phyloP scores from a whole-genome alignment of 2,888 invertebrate species.

The Chymomyza caudatula region DNA sequence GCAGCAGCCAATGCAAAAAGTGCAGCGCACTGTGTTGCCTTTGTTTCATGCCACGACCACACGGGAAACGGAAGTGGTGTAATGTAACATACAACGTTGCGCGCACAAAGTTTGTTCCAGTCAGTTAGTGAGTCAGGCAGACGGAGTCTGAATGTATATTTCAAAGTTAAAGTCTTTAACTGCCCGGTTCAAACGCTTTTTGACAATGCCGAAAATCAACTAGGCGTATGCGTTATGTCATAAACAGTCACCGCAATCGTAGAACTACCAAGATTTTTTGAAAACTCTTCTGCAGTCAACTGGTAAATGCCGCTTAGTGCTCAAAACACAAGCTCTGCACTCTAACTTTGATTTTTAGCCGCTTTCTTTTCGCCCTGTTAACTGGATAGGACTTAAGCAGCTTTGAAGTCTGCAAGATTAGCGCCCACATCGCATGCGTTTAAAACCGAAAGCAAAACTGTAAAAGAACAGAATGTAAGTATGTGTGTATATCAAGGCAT shows the following conservation, averaged over 20 bases:
- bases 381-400: constrained; percentile 68
- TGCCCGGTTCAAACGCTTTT: background rate
- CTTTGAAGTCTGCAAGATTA: constrained; percentile 68
- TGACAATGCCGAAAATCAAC: constrained; percentile 40
- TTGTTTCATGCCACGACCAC: constrained; percentile 44
- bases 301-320: background rate
- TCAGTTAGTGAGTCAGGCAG: background rate
- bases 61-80: constrained; percentile 56
- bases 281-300: constrained; percentile 31
- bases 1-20: constrained; percentile 27
- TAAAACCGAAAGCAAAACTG: constrained; percentile 25
- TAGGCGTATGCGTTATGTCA: constrained; percentile 68
- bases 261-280: constrained; percentile 54
- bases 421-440: constrained; percentile 60
- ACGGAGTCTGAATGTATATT: background rate
- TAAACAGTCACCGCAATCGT: constrained; percentile 65
- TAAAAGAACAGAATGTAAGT: constrained; percentile 3
- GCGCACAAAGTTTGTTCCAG: background rate
- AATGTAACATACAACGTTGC: constrained; percentile 13
- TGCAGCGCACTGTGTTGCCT: constrained; percentile 36
- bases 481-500: background rate
- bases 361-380: constrained; percentile 35
- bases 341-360: background rate
- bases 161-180: background rate
- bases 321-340: background rate